phyloP scores from a whole-genome alignment of 1,140 invertebrate species.

The Drosophila lowei region DNA sequence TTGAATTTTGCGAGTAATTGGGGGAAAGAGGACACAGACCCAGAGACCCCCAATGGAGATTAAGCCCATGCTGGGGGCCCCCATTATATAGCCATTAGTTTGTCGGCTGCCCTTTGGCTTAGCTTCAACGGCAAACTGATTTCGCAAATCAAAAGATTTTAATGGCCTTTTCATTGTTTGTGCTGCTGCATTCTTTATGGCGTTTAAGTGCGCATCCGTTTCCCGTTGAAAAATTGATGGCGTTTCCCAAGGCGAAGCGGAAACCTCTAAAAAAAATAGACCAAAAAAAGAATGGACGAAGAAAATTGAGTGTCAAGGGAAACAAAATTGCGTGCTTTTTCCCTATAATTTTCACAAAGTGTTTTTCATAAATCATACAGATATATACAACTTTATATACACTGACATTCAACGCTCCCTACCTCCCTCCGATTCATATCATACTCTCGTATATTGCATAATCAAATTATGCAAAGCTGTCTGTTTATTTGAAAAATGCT shows the following conservation, averaged over 20 bases:
- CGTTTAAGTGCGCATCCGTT: slow-evolving; percentile 22
- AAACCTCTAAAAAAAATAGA: neutral
- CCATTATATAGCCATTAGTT: slow-evolving; percentile 18
- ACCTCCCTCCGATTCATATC: neutral
- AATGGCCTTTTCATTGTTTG: slow-evolving; percentile 30
- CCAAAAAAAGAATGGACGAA: neutral
- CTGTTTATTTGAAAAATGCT: slow-evolving; percentile 33
- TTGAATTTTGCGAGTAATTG: slow-evolving; percentile 19
- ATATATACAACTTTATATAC: neutral
- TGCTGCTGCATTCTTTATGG: slow-evolving; percentile 21
- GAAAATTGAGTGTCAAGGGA: neutral
- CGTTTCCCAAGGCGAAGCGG: neutral
- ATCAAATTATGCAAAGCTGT: slow-evolving; percentile 44
- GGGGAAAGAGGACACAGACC: neutral
- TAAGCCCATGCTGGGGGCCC: neutral
- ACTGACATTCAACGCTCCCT: too few relatives aligned
- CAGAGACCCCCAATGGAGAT: neutral
- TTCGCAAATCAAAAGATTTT: slow-evolving; percentile 16
- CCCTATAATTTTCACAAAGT: neutral
- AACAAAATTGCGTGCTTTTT: neutral
- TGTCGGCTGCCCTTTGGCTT: slow-evolving; percentile 4
- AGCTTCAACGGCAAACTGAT: slow-evolving; percentile 1
- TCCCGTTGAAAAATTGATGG: slow-evolving; percentile 14
- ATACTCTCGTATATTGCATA: slow-evolving; percentile 9
- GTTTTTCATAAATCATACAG: slow-evolving; percentile 5